phyloP scores from a whole-genome alignment of 2,113 vertebrate genomes.

The Leptobrachium leishanense region DNA sequence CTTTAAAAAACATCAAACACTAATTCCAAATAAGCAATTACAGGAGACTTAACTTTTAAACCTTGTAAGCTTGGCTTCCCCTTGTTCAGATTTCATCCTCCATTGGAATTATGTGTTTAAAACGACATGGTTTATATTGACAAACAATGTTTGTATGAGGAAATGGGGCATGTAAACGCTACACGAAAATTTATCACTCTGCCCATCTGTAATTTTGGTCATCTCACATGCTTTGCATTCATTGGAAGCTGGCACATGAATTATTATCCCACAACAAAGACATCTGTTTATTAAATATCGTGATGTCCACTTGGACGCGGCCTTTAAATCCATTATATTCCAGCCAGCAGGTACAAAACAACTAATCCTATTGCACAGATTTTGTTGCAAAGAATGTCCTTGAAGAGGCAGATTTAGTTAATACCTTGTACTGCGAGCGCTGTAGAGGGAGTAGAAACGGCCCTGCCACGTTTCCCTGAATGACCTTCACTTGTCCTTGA shows the following conservation, averaged over 20 bases:
- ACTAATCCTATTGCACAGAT: too few relatives aligned
- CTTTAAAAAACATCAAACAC: conserved; percentile 23
- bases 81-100: conserved; percentile 12
- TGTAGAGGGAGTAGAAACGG: too few relatives aligned
- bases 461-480: too few relatives aligned
- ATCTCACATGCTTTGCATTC: conserved; percentile 2
- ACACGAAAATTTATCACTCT: conserved; percentile 14
- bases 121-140: conserved; percentile 15
- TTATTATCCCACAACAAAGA: not conserved
- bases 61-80: not conserved
- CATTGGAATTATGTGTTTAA: conserved; percentile 32
- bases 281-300: conserved; percentile 10
- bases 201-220: conserved; percentile 9
- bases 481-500: too few relatives aligned
- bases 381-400: too few relatives aligned
- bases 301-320: too few relatives aligned
- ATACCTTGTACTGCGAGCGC: too few relatives aligned
- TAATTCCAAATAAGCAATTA: conserved; percentile 32
- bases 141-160: conserved; percentile 36
- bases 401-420: too few relatives aligned
- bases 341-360: too few relatives aligned
- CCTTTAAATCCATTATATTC: too few relatives aligned
- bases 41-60: not conserved
- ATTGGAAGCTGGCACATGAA: not conserved
- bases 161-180: conserved; percentile 38